Percentiles rank a stretch among this genome's conserved stretches.
Conservation (phyloP, 2,113 vertebrate genomes). For the Nansenia antarctica region DNA sequence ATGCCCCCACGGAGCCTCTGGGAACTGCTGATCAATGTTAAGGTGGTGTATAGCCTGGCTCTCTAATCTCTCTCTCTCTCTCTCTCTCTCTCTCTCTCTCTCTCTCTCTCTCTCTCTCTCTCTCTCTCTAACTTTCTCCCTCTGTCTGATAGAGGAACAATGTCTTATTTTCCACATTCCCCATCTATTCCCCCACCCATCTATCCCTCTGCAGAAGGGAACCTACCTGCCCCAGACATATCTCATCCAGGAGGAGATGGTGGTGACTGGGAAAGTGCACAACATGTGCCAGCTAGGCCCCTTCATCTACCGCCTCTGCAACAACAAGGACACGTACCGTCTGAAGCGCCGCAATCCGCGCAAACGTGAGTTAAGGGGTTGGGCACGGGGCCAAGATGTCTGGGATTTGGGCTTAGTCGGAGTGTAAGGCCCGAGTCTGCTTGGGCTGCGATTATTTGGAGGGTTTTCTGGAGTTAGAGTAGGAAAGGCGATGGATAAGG, state of each 20-base stretch:
- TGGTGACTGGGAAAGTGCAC: constrained; percentile 83
- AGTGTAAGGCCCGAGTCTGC: no score
- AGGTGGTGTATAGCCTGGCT: no score
- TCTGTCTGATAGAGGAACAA: no score
- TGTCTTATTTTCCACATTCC: background rate
- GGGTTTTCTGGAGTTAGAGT: no score
- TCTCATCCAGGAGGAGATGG: constrained; percentile 94
- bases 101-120: no score
- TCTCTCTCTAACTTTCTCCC: no score
- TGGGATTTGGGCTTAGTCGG: no score
- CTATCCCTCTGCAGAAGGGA: constrained; percentile 76
- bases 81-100: no score
- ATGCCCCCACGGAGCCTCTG: constrained; percentile 93
- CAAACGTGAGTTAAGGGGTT: constrained; percentile 77
- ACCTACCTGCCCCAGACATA: constrained; percentile 93
- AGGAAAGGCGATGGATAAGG: background rate
- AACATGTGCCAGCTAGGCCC: constrained; percentile 89
- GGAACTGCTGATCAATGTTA: constrained; percentile 92
- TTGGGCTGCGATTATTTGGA: no score
- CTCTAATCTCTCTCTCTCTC: no score
- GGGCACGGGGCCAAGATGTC: no score
- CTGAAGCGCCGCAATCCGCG: constrained; percentile 79
- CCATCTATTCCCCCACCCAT: no score
- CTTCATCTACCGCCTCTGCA: constrained; percentile 90
- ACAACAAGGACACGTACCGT: constrained; percentile 88